Conservation (phyloP, 2,888 invertebrate species). For the Gerris lacustris region DNA sequence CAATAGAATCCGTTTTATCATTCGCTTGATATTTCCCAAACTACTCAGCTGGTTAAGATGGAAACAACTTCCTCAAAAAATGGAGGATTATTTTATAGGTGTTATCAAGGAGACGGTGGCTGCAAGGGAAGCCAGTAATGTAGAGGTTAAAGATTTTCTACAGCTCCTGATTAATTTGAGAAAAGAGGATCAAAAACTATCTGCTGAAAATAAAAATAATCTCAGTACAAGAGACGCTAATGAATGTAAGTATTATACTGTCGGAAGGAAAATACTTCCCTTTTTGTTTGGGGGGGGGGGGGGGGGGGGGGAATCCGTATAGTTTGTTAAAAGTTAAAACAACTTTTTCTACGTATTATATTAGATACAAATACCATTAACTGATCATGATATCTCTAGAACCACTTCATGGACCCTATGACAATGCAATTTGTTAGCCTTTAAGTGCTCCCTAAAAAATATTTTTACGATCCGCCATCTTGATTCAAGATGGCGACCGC, state of each 20-base stretch:
- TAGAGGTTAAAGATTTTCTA: conserved; percentile 43
- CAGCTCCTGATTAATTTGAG: conserved; percentile 44
- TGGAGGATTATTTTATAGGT: conserved; percentile 34
- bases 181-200: conserved; percentile 30
- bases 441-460: too few species aligned
- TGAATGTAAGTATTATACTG: background rate
- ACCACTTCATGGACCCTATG: too few species aligned
- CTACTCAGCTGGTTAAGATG: conserved; percentile 10
- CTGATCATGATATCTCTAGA: too few species aligned
- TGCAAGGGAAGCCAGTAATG: conserved; percentile 37
- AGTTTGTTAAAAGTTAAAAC: too few species aligned
- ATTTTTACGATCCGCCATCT: too few species aligned
- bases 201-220: conserved; percentile 1
- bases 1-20: background rate
- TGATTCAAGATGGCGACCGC: too few species aligned
- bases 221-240: background rate
- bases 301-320: too few species aligned
- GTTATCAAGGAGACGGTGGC: conserved; percentile 38
- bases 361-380: too few species aligned
- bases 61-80: conserved; percentile 18
- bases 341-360: too few species aligned
- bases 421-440: too few species aligned
- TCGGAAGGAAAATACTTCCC: background rate
- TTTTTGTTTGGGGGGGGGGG: too few species aligned
- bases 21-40: background rate